phyloP scores from a whole-genome alignment of 92 coral and sea anemone species.

The Pocillopora meandrina region DNA sequence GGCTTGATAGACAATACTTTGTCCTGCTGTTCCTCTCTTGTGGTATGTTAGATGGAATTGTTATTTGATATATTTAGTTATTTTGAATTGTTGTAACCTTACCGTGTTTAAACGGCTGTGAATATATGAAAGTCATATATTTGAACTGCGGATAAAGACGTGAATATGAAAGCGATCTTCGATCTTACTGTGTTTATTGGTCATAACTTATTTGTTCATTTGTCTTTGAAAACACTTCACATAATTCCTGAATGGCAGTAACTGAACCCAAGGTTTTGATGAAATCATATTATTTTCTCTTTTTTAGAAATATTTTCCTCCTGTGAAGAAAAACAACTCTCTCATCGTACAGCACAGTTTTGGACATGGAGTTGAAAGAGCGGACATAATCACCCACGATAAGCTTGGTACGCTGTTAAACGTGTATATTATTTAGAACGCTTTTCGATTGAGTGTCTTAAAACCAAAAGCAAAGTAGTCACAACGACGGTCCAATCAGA shows the following conservation, averaged over 20 bases:
- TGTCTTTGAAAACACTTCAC: too few species aligned
- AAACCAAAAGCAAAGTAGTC: too few species aligned
- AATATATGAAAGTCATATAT: too few species aligned
- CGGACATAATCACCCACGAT: conserved; percentile 59
- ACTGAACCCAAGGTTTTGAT: too few species aligned
- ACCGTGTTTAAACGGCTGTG: neutral
- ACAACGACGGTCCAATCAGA: too few species aligned
- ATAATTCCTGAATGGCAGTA: too few species aligned
- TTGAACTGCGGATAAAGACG: too few species aligned
- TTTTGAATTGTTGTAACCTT: neutral
- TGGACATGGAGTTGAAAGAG: conserved; percentile 74
- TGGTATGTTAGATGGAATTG: conserved; percentile 41
- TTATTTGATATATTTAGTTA: too few species aligned
- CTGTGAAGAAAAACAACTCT: conserved; percentile 27
- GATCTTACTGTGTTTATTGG: neutral
- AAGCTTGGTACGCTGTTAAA: conserved; percentile 46
- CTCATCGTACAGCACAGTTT: conserved; percentile 30
- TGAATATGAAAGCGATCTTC: too few species aligned
- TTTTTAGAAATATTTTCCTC: conserved; percentile 50
- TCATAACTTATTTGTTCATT: neutral
- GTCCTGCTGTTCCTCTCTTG: conserved; percentile 58
- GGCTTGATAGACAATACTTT: conserved; percentile 67
- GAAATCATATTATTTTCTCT: neutral
- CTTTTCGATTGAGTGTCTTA: too few species aligned
- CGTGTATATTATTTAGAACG: neutral